Evolutionary conservation across 2,113 vertebrate genomes (phyloP).

Genomic region (Phalacrocorax aristotelis): DNA sequence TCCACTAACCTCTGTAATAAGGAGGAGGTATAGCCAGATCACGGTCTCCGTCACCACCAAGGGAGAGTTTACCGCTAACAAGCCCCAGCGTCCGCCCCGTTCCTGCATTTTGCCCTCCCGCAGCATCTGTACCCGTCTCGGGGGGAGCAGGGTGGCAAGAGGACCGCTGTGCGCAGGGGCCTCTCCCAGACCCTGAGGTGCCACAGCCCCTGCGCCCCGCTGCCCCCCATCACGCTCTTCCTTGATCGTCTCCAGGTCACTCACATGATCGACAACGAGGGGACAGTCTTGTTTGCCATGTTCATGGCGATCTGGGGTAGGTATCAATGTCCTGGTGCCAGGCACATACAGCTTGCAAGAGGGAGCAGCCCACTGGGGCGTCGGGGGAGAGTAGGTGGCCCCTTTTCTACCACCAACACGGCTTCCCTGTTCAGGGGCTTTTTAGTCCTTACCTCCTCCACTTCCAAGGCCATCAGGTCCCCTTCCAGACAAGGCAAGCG

Average conservation of each 20-base stretch:
- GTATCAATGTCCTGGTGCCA: background rate
- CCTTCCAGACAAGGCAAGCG: background rate
- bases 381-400: background rate
- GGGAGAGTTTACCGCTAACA: background rate
- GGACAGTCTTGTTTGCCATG: conserved; percentile 89
- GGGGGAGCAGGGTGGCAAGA: background rate
- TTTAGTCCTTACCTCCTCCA: background rate
- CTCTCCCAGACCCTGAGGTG: rapidly evolving
- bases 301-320: conserved; percentile 96
- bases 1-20: rapidly evolving
- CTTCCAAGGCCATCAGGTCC: background rate
- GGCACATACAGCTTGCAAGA: rapidly evolving
- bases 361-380: background rate
- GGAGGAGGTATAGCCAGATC: background rate
- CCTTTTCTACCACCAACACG: too few species aligned
- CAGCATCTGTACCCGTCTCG: rapidly evolving
- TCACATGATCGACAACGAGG: conserved; percentile 91
- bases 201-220: too few species aligned
- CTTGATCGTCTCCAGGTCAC: conserved; percentile 77
- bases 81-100: background rate
- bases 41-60: background rate
- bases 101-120: background rate
- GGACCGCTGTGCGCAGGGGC: background rate
- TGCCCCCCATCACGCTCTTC: background rate
- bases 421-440: background rate